These are phyloP conservation scores for Lepidochrysops patricia DNA, from an alignment of 2,888 invertebrate genomes.

Conservation along the genomic window DNA sequence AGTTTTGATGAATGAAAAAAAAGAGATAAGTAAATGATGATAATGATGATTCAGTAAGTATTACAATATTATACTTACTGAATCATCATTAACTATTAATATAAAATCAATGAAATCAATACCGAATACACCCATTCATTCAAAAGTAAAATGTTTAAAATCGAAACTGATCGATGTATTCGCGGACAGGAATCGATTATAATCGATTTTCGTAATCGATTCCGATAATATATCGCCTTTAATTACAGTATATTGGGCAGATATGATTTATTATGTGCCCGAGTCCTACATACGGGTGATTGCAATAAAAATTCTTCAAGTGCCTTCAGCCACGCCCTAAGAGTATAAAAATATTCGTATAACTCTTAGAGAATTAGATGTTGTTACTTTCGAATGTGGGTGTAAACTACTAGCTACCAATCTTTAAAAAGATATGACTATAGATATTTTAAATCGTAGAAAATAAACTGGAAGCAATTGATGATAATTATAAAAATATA, in stretches of 20 bases:
- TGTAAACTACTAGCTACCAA: neutral
- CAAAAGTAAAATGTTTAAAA: conserved; percentile 1
- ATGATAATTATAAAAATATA: neutral
- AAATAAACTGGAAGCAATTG: neutral
- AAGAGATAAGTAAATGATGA: too few species aligned
- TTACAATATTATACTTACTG: too few species aligned
- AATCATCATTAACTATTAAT: too few species aligned
- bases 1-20: too few species aligned
- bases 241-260: conserved; percentile 36
- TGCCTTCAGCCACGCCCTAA: neutral
- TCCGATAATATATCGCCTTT: conserved; percentile 48
- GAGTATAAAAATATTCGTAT: neutral
- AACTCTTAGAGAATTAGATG: neutral
- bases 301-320: conserved; percentile 6
- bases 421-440: neutral
- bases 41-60: too few species aligned
- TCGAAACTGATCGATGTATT: conserved; percentile 33
- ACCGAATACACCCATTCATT: neutral
- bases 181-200: conserved; percentile 42
- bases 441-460: neutral
- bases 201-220: conserved; percentile 51
- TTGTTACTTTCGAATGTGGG: neutral
- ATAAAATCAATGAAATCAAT: neutral
- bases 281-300: neutral
- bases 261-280: conserved; percentile 8